These are phyloP conservation scores for Eumaeus atala DNA, from an alignment of 1,140 invertebrate species.

Conservation along the genomic window DNA sequence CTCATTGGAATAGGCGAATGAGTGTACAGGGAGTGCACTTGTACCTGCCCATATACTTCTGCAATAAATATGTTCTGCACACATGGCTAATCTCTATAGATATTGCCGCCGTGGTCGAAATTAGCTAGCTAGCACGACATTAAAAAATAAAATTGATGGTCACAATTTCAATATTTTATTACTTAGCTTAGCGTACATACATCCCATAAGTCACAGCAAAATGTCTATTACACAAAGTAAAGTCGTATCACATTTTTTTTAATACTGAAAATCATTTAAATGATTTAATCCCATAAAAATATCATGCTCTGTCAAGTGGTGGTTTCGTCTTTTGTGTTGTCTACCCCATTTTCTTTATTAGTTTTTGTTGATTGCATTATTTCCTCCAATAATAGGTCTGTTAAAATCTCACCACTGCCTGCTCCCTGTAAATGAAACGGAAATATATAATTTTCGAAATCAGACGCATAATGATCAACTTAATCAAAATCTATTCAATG, in stretches of 20 bases:
- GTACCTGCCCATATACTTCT: too few species aligned
- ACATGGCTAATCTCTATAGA: too few species aligned
- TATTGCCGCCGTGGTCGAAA: too few species aligned
- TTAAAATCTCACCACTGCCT: slow-evolving; percentile 50
- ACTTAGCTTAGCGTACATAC: slow-evolving; percentile 10
- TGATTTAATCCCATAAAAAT: slow-evolving; percentile 44
- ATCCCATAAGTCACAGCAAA: slow-evolving; percentile 8
- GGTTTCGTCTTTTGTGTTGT: slow-evolving; percentile 40
- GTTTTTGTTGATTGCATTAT: slow-evolving; percentile 42
- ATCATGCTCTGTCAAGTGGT: slow-evolving; percentile 57
- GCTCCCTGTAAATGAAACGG: slow-evolving; percentile 39
- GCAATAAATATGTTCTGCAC: too few species aligned
- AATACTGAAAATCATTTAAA: slow-evolving; percentile 50
- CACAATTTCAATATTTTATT: slow-evolving; percentile 11
- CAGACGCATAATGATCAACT: slow-evolving; percentile 1
- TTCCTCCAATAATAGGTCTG: slow-evolving; percentile 59
- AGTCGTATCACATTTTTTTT: slow-evolving; percentile 58
- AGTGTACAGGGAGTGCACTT: too few species aligned
- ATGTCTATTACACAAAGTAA: slow-evolving; percentile 25
- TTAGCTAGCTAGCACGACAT: too few species aligned
- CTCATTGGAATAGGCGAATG: too few species aligned
- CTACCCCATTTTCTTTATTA: slow-evolving; percentile 31
- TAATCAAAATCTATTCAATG: too few species aligned
- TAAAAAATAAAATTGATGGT: slow-evolving; percentile 6
- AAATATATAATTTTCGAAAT: not conserved